Evolutionary conservation across 2,888 invertebrate genomes (phyloP), one percentile per base, ranked within the genome.

Genomic region (Flexamia atlantica): DNA sequence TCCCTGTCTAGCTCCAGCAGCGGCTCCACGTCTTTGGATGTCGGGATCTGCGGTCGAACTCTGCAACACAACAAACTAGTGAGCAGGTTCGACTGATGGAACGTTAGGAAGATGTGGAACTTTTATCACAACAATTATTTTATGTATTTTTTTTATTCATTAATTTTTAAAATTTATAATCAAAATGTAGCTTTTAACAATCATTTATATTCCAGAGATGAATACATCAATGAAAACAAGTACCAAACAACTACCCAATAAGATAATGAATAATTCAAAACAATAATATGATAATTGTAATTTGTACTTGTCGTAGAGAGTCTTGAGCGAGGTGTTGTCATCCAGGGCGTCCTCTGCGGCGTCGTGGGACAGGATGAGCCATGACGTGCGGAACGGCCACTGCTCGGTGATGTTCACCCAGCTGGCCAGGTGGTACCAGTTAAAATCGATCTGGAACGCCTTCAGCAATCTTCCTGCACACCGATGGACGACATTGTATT

Each of bases 391-490:
- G 91, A 98, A 97, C 0, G 99, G 99, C 99, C 99, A 99, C 90
- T 99, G 99, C 90, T 99, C 99, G 0, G 99, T 98, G 84, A 99
- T 94, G 91, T 99, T 99, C 87, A 99, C 97, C 99, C 99, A 99
- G 84, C 97, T 97, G 85, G 98, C 98, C 88, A 99, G 92, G 88
- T 98, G 96, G 91, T 98, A 97, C 99, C 99, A 99, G 91, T 97
- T 98, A 92, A 99, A 99, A 90, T 99, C 99, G 88, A 99, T 97
- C 92, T 98, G 98, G 93, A 99, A 99, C 89, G 99, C 98, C 93
- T 99, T 97, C 87, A 99, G 92, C 87, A 99, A 93, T 83, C 99
- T 96, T 86, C 98, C 98, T 97, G 68, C 20, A 17, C 46, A 46
- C 2, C 7, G 46, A 46, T 46, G 12, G 14, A 9, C 4, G 9